These are phyloP conservation scores for Alsophila aescularia DNA, from an alignment of 2,888 invertebrate genomes.

Conservation along the genomic window DNA sequence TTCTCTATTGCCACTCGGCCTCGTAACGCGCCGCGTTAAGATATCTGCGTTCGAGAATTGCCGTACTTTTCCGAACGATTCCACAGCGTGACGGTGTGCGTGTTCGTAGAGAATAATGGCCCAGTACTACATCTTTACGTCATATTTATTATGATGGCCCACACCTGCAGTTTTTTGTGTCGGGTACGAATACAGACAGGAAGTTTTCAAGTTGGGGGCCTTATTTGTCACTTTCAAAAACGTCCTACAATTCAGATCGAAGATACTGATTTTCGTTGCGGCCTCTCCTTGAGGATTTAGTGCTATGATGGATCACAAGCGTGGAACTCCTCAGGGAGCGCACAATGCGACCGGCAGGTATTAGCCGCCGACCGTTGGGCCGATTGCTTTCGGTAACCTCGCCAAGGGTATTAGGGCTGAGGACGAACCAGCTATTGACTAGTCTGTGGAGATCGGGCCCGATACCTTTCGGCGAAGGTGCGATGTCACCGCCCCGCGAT, in stretches of 20 bases:
- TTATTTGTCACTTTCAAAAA: constrained; percentile 15
- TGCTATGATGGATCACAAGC: constrained; percentile 62
- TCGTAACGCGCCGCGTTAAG: no score
- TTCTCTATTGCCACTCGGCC: no score
- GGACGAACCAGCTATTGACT: constrained; percentile 1
- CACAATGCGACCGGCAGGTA: constrained; percentile 49
- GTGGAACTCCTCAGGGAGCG: constrained; percentile 48
- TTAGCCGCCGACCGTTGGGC: constrained; percentile 30
- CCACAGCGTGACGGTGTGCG: no score
- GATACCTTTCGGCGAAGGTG: constrained; percentile 76
- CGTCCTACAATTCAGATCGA: not conserved
- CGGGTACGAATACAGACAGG: not conserved
- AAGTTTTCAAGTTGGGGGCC: not conserved
- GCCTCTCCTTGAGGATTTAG: constrained; percentile 68
- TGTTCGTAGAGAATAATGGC: no score
- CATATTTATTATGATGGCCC: no score
- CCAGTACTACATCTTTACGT: no score
- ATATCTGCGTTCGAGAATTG: no score
- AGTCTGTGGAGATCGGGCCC: constrained; percentile 45
- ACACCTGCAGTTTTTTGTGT: not conserved
- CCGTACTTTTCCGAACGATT: no score
- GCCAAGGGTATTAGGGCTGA: constrained; percentile 40
- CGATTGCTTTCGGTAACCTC: constrained; percentile 30
- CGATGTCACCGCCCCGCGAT: constrained; percentile 64
- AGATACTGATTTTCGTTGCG: constrained; percentile 41